A percentile compares a stretch with the other conserved stretches of the same genome.
phyloP scores from a whole-genome alignment of 2,113 vertebrate genomes.

The Onychorhynchus coronatus region DNA sequence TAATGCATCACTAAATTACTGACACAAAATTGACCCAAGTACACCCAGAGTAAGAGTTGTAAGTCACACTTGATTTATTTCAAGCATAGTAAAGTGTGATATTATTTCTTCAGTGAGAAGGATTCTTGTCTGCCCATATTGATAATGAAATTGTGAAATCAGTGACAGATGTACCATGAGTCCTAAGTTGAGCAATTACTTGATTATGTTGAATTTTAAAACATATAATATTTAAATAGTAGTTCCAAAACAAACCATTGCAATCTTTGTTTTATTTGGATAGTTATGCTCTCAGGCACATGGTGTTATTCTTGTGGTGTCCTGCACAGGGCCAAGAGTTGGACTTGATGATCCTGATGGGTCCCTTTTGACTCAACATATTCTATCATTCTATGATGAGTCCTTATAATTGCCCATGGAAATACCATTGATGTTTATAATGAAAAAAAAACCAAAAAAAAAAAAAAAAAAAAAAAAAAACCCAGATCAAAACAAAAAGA shows the following conservation, averaged over 20 bases:
- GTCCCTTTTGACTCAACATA: too few relatives aligned
- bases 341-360: rapidly evolving
- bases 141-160: not conserved
- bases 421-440: not conserved
- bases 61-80: not conserved
- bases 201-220: not conserved
- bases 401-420: not conserved
- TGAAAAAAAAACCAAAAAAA: rapidly evolving
- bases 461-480: too few relatives aligned
- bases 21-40: not conserved
- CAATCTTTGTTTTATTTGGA: not conserved
- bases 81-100: not conserved
- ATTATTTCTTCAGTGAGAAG: not conserved
- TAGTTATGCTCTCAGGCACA: rapidly evolving
- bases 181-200: not conserved
- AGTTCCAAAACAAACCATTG: not conserved
- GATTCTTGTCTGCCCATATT: not conserved
- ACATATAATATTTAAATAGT: not conserved
- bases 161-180: not conserved
- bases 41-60: not conserved
- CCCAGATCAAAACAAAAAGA: too few relatives aligned
- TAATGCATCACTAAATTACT: not conserved
- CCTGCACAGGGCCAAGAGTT: not conserved
- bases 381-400: not conserved
- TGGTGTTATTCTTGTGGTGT: too few relatives aligned